phyloP scores from a whole-genome alignment of 2,113 vertebrate species.

The Mormyrus lacerda region DNA sequence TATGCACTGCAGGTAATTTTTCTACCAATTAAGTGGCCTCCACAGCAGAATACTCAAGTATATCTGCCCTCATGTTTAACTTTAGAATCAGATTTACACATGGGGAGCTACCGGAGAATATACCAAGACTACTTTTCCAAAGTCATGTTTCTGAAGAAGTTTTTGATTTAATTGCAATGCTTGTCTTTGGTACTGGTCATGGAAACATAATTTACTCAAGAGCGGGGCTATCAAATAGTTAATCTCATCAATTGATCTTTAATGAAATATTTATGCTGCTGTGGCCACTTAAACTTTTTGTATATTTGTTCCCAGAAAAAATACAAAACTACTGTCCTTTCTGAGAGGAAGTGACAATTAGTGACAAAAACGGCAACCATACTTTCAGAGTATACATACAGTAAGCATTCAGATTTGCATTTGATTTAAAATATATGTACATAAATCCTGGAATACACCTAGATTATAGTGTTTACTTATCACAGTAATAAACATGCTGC shows the following conservation, averaged over 20 bases:
- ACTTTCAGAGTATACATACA: neutral
- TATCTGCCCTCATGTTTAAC: neutral
- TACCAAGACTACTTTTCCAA: neutral
- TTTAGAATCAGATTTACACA: neutral
- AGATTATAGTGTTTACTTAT: neutral
- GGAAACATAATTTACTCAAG: neutral
- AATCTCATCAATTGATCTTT: neutral
- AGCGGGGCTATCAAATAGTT: neutral
- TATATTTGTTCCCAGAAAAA: neutral
- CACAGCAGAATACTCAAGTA: neutral
- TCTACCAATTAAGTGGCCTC: neutral
- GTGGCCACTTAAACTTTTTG: neutral
- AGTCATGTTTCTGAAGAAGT: neutral
- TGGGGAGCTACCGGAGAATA: neutral
- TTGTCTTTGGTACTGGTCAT: neutral
- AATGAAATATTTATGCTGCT: neutral
- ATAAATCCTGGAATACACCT: neutral
- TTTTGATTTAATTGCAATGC: neutral
- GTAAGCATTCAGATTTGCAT: neutral
- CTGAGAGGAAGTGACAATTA: neutral
- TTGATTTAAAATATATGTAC: neutral
- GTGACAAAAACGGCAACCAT: neutral
- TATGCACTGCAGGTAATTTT: neutral
- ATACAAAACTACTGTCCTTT: neutral
- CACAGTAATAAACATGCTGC: neutral